These are phyloP conservation scores for Staurois parvus DNA, from an alignment of 2,797 vertebrate species.

Conservation along the genomic window DNA sequence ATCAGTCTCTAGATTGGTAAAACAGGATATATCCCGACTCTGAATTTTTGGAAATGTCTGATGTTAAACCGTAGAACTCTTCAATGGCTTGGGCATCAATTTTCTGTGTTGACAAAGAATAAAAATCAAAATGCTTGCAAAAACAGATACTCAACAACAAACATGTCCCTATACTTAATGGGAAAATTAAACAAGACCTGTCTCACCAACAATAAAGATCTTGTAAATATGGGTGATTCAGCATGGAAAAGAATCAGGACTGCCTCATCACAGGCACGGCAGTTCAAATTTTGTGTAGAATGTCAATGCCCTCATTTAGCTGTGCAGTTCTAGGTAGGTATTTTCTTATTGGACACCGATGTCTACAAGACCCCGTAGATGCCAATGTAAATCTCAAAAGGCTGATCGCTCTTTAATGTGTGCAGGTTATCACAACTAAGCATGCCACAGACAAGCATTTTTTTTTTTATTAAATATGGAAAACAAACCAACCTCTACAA, in stretches of 20 bases:
- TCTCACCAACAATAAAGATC: too few species aligned
- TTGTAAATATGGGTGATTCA: too few species aligned
- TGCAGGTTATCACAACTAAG: too few species aligned
- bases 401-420: too few species aligned
- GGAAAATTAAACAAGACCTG: too few species aligned
- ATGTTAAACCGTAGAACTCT: conserved; percentile 98
- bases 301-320: not conserved
- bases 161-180: too few species aligned
- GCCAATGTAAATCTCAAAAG: too few species aligned
- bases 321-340: not conserved
- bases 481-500: conserved; percentile 83
- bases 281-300: too few species aligned
- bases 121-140: not conserved
- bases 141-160: not conserved
- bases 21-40: conserved; percentile 99
- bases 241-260: too few species aligned
- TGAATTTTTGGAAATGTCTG: conserved; percentile 99
- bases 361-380: not conserved
- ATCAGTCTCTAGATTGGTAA: conserved; percentile 98
- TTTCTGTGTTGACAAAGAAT: conserved; percentile 79
- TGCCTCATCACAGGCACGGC: too few species aligned
- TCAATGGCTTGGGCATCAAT: conserved; percentile 98
- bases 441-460: too few species aligned
- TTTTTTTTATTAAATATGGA: not conserved
- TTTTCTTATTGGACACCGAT: not conserved